These are phyloP conservation scores for Oreochromis spilurus DNA, from an alignment of 2,113 vertebrate genomes.

Conservation along the genomic window DNA sequence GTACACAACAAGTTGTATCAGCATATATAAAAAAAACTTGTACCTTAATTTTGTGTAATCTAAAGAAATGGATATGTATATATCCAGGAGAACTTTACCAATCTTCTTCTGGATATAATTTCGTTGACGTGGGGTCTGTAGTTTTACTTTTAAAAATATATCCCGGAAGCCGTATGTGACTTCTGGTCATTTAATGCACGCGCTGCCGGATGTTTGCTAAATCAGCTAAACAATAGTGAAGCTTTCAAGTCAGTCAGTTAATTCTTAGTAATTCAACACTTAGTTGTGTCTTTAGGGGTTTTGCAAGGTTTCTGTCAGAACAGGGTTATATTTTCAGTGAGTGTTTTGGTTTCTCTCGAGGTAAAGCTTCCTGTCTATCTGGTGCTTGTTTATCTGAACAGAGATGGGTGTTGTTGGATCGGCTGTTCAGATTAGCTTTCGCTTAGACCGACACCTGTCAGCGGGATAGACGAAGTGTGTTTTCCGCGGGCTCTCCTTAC, in stretches of 20 bases:
- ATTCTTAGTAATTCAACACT: fast-evolving
- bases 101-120: not conserved
- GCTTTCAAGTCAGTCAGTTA: fast-evolving
- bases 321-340: not conserved
- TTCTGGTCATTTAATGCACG: fast-evolving
- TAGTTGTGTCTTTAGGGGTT: not conserved
- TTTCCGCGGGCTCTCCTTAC: not conserved
- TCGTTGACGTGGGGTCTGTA: not conserved
- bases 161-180: not conserved
- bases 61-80: not conserved
- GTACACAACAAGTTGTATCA: not conserved
- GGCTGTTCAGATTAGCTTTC: not conserved
- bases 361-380: no score
- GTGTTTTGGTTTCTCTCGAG: not conserved
- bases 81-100: not conserved
- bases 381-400: not conserved
- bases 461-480: not conserved
- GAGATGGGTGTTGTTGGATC: not conserved
- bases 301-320: not conserved
- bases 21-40: fast-evolving
- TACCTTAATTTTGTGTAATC: not conserved
- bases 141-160: not conserved
- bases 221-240: fast-evolving
- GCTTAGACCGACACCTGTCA: not conserved
- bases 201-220: not conserved